Evolutionary conservation across 2,888 invertebrate species (phyloP).

Genomic region (Dorcus parallelipipedus): DNA sequence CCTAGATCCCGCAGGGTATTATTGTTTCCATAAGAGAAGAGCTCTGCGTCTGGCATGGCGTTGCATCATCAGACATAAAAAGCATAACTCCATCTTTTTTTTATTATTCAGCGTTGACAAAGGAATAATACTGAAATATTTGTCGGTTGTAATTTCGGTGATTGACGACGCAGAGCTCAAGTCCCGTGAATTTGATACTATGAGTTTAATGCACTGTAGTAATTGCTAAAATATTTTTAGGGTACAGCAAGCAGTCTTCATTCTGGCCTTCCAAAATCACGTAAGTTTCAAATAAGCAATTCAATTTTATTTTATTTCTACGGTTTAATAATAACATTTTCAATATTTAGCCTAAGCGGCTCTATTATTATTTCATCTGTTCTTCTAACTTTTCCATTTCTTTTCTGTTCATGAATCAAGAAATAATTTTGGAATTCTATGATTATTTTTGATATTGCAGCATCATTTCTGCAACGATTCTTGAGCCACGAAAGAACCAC

Average conservation of each 20-base stretch:
- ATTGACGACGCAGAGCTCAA: too few relatives aligned
- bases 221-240: slow-evolving; percentile 4
- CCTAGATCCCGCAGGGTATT: slow-evolving; percentile 23
- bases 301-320: not conserved
- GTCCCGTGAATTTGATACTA: too few relatives aligned
- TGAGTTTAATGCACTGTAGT: slow-evolving; percentile 12
- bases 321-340: too few relatives aligned
- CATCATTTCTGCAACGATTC: slow-evolving; percentile 8
- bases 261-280: slow-evolving; percentile 3
- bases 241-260: not conserved
- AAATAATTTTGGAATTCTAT: too few relatives aligned
- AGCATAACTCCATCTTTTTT: too few relatives aligned
- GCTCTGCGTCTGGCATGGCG: too few relatives aligned
- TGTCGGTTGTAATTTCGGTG: too few relatives aligned
- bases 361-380: not conserved
- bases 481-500: not conserved
- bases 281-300: not conserved
- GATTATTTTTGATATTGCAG: not conserved
- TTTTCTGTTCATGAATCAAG: not conserved
- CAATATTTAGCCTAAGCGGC: too few relatives aligned
- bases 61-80: too few relatives aligned
- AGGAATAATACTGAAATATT: too few relatives aligned
- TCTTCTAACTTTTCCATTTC: slow-evolving; percentile 1
- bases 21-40: too few relatives aligned
- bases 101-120: too few relatives aligned